Conservation (phyloP, 2,113 vertebrate species). For the Marmota monax region DNA sequence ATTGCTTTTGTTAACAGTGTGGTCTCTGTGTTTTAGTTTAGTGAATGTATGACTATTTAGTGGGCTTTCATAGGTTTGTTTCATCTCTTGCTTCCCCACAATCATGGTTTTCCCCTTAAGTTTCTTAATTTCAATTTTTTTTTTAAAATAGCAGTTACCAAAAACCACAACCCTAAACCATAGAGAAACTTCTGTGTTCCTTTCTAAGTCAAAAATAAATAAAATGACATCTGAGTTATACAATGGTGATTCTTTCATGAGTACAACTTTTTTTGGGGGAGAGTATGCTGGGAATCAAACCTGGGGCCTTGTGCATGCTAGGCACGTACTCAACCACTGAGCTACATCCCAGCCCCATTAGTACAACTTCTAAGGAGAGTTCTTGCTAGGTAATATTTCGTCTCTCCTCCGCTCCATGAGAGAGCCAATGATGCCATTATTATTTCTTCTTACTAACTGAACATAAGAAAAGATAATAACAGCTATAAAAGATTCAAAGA, state of each 20-base stretch:
- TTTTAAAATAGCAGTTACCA: not conserved
- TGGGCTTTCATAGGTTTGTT: not conserved
- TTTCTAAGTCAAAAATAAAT: constrained; percentile 32
- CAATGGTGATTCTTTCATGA: not conserved
- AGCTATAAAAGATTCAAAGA: constrained; percentile 13
- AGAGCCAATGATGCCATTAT: not conserved
- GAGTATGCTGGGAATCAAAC: not conserved
- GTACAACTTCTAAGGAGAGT: not conserved
- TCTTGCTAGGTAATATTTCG: not conserved
- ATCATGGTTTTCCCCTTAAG: not conserved
- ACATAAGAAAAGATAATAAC: not conserved
- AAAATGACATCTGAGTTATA: not conserved
- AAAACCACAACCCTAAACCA: not conserved
- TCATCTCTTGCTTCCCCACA: not conserved
- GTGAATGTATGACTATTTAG: not conserved
- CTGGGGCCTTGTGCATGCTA: not conserved
- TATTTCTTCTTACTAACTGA: not conserved
- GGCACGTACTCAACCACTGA: not conserved
- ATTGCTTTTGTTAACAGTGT: not conserved
- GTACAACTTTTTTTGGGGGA: not conserved
- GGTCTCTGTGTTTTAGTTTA: not conserved
- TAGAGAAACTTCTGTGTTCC: not conserved
- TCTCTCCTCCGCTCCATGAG: not conserved
- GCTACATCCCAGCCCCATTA: not conserved
- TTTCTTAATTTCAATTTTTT: constrained; percentile 57